Percentiles rank a stretch among this genome's conserved stretches.
Evolutionary conservation across 2,113 vertebrate species (phyloP).

Genomic region (Microtus oregoni): DNA sequence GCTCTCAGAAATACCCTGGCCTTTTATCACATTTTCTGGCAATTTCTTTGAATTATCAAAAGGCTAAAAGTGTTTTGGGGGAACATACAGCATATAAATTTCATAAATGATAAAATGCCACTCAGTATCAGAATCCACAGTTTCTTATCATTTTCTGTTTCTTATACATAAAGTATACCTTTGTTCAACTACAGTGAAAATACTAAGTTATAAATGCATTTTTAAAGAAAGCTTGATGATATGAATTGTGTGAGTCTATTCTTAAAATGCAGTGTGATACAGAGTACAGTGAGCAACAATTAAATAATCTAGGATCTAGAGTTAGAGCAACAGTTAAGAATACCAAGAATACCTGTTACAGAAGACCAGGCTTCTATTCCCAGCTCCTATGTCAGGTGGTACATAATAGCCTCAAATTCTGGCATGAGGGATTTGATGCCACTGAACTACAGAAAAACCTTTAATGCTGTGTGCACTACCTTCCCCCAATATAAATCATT

Average conservation of each 20-base stretch:
- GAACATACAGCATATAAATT: neutral
- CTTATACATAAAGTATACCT: neutral
- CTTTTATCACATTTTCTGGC: neutral
- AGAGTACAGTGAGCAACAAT: neutral
- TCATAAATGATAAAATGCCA: neutral
- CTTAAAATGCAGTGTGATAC: neutral
- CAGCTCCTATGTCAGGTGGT: neutral
- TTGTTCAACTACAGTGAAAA: neutral
- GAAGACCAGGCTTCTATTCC: no score
- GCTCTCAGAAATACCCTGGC: neutral
- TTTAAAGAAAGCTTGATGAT: neutral
- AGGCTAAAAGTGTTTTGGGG: neutral
- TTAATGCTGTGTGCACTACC: neutral
- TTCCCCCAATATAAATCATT: neutral
- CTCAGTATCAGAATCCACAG: neutral
- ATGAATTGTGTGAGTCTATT: neutral
- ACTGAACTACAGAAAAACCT: neutral
- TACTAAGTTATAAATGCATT: neutral
- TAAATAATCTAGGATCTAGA: neutral
- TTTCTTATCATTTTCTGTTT: neutral
- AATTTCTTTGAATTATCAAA: conserved; percentile 21
- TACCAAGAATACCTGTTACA: no score
- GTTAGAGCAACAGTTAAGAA: no score
- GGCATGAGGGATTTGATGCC: neutral
- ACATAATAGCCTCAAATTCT: neutral